These are phyloP conservation scores for Adelges cooleyi DNA, from an alignment of 1,140 invertebrate genomes.

Conservation along the genomic window DNA sequence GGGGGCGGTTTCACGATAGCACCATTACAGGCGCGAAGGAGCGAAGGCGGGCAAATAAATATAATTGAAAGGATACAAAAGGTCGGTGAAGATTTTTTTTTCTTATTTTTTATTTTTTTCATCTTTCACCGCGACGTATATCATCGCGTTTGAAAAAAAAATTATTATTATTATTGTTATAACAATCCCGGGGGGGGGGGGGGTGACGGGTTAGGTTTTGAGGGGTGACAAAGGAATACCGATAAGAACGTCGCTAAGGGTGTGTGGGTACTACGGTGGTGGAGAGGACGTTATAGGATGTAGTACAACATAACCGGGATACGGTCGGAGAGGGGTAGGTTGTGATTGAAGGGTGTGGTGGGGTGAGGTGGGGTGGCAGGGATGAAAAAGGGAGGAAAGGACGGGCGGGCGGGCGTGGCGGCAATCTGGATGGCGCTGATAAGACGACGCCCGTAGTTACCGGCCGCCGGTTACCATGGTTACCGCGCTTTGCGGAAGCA, in stretches of 20 bases:
- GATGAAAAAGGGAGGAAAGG: background rate
- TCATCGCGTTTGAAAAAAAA: too few species aligned
- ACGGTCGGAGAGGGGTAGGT: too few species aligned
- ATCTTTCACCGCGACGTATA: too few species aligned
- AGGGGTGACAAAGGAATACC: slow-evolving; percentile 17
- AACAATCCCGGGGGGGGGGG: slow-evolving; percentile 21
- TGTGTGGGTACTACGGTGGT: background rate
- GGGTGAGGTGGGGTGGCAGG: background rate
- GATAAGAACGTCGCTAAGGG: slow-evolving; percentile 4
- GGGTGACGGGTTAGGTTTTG: slow-evolving; percentile 26
- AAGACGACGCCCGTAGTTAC: slow-evolving; percentile 28
- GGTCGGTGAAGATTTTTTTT: background rate
- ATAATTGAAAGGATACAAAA: slow-evolving; percentile 21
- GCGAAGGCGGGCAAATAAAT: background rate
- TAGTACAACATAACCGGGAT: too few species aligned
- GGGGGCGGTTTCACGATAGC: too few species aligned
- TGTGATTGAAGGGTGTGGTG: background rate
- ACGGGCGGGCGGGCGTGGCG: slow-evolving; percentile 11
- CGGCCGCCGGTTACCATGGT: slow-evolving; percentile 4
- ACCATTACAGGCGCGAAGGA: too few species aligned
- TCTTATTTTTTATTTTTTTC: too few species aligned
- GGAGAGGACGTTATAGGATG: background rate
- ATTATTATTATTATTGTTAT: slow-evolving; percentile 25
- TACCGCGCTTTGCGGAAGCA: slow-evolving; percentile 15
- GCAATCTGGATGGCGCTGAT: slow-evolving; percentile 27